These are phyloP conservation scores for Thaleichthys pacificus DNA, from an alignment of 2,797 vertebrate species.

Conservation along the genomic window DNA sequence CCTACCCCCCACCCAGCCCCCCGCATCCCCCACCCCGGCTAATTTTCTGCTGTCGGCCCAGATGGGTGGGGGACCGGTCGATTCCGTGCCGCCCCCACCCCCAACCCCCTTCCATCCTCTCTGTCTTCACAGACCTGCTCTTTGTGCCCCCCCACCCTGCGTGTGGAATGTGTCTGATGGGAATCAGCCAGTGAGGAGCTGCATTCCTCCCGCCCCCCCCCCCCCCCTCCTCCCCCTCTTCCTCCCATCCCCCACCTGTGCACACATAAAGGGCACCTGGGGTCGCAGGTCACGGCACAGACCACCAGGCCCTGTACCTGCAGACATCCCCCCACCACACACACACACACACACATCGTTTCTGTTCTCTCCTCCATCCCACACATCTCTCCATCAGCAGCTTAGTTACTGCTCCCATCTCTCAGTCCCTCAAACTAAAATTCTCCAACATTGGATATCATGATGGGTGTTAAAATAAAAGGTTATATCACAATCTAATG, in stretches of 20 bases:
- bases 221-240: not conserved
- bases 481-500: too few relatives aligned
- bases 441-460: too few relatives aligned
- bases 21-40: constrained; percentile 18
- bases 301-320: constrained; percentile 29
- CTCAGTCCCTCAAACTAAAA: not conserved
- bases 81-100: constrained; percentile 5
- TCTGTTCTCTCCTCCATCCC: not conserved
- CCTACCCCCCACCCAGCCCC: not conserved
- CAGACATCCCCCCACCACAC: constrained; percentile 5
- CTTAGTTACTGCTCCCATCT: not conserved
- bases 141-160: constrained; percentile 38
- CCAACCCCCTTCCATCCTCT: not conserved
- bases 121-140: constrained; percentile 36
- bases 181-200: too few relatives aligned
- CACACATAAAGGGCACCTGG: constrained; percentile 62
- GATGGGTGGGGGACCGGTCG: constrained; percentile 26
- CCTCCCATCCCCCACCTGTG: not conserved
- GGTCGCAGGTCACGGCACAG: constrained; percentile 36
- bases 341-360: not conserved
- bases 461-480: too few relatives aligned
- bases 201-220: not conserved
- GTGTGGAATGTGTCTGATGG: too few relatives aligned
- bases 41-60: constrained; percentile 46
- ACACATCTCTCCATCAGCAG: not conserved